Base-by-base conservation (phyloP, 2,888 invertebrate species). In the Monopis laevigella region DNA sequence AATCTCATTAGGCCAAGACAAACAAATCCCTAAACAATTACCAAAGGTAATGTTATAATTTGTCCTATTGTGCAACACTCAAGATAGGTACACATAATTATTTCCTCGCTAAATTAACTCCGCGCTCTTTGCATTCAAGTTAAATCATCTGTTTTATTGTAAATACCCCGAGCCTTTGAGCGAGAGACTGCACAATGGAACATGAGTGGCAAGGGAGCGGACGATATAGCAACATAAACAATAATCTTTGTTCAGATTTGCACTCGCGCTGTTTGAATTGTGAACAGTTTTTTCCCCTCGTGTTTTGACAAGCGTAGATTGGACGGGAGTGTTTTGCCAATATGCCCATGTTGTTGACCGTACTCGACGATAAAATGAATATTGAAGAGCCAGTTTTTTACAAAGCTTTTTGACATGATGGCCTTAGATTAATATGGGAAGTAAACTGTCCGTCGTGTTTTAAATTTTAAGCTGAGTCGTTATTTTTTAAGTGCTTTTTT, bases 191-290 rank as follows among this genome's bases (percentile, higher is more conserved):
- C 61, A 72, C 73, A 72, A 73, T 68, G 48, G 63, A 14, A 12
- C 17, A 10, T 27, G 19, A 39, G 26, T 26, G 39, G 26, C 17
- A 17, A 19, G 27, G 39, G 51, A 47, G 51, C 53, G 54, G 59
- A 11, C 65, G 65, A 65, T 71, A 69, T 69, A 63, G 65, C 62
- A 73, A 69, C 69, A 72, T 70, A 73, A 77, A 75, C 74, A 75
- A 72, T 74, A 62, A 72, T 72, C 65, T 64, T 64, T 74, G 74
- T 71, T 62, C 66, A 69, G 77, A 78, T 75, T 77, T 75, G 67
- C 69, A 66, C 68, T 69, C 70, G 72, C 74, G 65, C 70, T 74
- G 72, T 73, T 74, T 72, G 70, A 73, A 72, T 36, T 59, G 74
- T 71, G 75, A 75, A 75, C 77, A 77, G 75, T 77, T 65, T 69